Evolutionary conservation across 1,140 invertebrate species (phyloP).

Genomic region (Pissodes strobi): DNA sequence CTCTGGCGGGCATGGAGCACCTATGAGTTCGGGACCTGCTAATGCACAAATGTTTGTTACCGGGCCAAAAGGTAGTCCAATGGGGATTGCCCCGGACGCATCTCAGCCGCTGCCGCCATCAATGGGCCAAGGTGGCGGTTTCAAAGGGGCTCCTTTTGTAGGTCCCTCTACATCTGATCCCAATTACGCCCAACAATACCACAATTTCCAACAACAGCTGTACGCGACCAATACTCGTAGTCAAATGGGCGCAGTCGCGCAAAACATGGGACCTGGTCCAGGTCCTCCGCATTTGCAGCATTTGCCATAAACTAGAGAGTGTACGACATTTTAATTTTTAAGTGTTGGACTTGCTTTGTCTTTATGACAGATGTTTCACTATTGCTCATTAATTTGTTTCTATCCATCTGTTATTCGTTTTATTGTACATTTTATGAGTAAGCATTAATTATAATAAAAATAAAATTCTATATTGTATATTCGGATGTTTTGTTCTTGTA

Average conservation of each 20-base stretch:
- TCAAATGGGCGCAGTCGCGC: slow-evolving; percentile 57
- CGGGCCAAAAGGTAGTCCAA: slow-evolving; percentile 58
- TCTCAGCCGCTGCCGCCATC: slow-evolving; percentile 77
- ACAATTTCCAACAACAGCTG: slow-evolving; percentile 92
- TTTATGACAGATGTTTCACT: slow-evolving; percentile 55
- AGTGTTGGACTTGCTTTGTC: slow-evolving; percentile 52
- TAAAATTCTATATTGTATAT: slow-evolving; percentile 58
- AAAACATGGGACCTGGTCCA: slow-evolving; percentile 52
- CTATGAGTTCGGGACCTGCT: slow-evolving; percentile 52
- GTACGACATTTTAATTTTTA: slow-evolving; percentile 47
- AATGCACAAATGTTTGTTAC: slow-evolving; percentile 62
- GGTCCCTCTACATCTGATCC: slow-evolving; percentile 85
- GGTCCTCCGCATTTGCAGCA: slow-evolving; percentile 51
- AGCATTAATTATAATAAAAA: slow-evolving; percentile 55
- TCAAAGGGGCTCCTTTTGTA: slow-evolving; percentile 80
- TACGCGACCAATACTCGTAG: slow-evolving; percentile 86
- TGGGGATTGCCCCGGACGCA: slow-evolving; percentile 66
- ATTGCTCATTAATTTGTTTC: slow-evolving; percentile 58
- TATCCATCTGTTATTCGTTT: slow-evolving; percentile 58
- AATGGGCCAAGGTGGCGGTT: slow-evolving; percentile 74
- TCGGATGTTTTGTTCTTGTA: slow-evolving; percentile 41
- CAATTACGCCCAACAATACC: slow-evolving; percentile 92
- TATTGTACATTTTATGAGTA: slow-evolving; percentile 58
- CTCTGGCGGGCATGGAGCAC: slow-evolving; percentile 41
- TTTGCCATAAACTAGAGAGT: slow-evolving; percentile 56